Base-by-base conservation (phyloP, 2,888 invertebrate species). In the Nezara viridula region DNA sequence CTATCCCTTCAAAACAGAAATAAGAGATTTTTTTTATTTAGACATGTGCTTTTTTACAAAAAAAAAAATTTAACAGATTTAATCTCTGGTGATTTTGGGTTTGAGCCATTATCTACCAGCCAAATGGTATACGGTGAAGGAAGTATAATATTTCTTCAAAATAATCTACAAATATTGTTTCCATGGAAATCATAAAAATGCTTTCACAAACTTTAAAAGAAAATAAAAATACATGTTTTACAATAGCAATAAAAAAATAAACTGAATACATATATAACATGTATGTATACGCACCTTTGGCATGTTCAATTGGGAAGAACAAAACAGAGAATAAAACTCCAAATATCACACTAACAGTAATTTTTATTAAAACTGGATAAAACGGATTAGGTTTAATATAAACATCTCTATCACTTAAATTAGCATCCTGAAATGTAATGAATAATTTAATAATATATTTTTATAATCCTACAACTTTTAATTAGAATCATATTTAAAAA, bases 271-370 rank as follows among this genome's bases (percentile, higher is more conserved):
- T n/a, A n/a, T n/a, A 7, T 50, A 49, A 2, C 19, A 19, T 21
- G 19, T 19, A 6, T 3, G 12, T n/a, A 10, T 37, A 32, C 21
- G 44, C 92, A 95, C 95, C 96, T 94, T 95, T 96, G 89, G 97
- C 93, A 91, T 94, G 94, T 91, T 95, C 94, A 88, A 97, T 94
- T 0, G 96, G 95, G 93, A 96, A 97, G 86, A 95, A 94, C 89
- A 96, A 94, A 90, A 94, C 94, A 91, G 97, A 94, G 92, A 96
- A 97, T 60, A 96, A 93, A 24, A 95, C 92, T 0, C 96, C 97
- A 91, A 96, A 97, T 47, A 95, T 93, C 55, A 96, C 92, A 88
- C 97, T 96, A 10, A 95, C 94, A 0, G 94, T 92, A 50, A 97
- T 94, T 93, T 98, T 98, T 92, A 95, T 96, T 86, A 95, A 92